These are phyloP conservation scores for Aleiodes sp. DNA, from an alignment of 1,140 invertebrate species.

Conservation along the genomic window DNA sequence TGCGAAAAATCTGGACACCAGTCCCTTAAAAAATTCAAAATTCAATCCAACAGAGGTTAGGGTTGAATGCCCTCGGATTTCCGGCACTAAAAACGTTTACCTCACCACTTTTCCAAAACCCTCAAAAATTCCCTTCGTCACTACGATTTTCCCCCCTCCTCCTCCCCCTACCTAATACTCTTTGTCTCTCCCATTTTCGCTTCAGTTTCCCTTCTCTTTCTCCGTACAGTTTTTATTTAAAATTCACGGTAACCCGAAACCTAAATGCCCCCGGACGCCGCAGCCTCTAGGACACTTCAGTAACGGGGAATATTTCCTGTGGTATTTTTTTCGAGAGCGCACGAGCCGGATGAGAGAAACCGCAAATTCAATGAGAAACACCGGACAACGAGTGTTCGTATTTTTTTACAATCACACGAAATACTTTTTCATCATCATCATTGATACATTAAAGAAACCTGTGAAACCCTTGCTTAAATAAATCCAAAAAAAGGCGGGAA, in stretches of 20 bases:
- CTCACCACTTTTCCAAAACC: slow-evolving; percentile 5
- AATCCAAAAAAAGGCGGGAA: not conserved
- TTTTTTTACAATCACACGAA: not conserved
- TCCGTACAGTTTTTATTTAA: slow-evolving; percentile 35
- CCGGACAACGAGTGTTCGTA: not conserved
- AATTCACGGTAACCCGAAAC: slow-evolving; percentile 60
- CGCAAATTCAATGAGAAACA: slow-evolving; percentile 56
- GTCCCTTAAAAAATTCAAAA: slow-evolving; percentile 34
- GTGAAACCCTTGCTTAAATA: not conserved
- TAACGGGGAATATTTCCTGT: slow-evolving; percentile 65
- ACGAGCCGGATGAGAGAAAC: slow-evolving; percentile 62
- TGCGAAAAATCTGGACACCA: too few species aligned
- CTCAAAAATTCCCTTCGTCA: not conserved
- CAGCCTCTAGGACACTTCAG: slow-evolving; percentile 62
- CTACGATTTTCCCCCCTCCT: slow-evolving; percentile 31
- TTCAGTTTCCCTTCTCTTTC: slow-evolving; percentile 29
- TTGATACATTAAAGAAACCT: not conserved
- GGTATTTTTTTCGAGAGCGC: slow-evolving; percentile 40
- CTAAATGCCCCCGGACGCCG: slow-evolving; percentile 53
- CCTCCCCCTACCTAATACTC: slow-evolving; percentile 28
- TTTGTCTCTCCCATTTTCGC: slow-evolving; percentile 39
- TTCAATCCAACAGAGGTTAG: slow-evolving; percentile 52
- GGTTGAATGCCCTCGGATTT: slow-evolving; percentile 64
- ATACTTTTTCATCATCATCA: not conserved
- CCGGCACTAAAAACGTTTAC: slow-evolving; percentile 52